Evolutionary conservation across 2,797 vertebrate species (phyloP).

Genomic region (Poecilia wingei): DNA sequence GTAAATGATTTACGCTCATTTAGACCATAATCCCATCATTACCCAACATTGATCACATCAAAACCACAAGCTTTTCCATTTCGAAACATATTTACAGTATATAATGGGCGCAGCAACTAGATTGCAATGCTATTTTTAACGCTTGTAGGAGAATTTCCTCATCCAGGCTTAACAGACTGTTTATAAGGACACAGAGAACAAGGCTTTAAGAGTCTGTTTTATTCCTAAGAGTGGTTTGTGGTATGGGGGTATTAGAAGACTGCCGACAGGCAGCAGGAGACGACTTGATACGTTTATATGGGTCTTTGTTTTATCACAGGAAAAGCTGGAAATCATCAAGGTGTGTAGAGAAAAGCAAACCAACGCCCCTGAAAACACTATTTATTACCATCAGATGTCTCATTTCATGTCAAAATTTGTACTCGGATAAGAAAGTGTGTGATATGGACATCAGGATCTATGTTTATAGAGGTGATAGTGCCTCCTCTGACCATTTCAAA

Average conservation of each 20-base stretch:
- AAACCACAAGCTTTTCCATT: not conserved
- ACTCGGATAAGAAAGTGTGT: conserved; percentile 21
- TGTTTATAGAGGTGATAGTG: conserved; percentile 52
- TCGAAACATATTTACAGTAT: not conserved
- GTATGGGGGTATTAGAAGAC: conserved; percentile 47
- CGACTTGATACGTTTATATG: conserved; percentile 21
- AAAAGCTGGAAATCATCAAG: conserved; percentile 32
- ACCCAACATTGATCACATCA: not conserved
- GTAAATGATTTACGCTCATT: not conserved
- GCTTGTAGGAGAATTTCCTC: conserved; percentile 29
- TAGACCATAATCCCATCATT: not conserved
- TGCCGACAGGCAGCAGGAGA: conserved; percentile 41
- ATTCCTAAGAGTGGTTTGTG: conserved; percentile 49
- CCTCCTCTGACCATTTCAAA: conserved; percentile 37
- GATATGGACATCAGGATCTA: not conserved
- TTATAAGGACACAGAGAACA: conserved; percentile 44
- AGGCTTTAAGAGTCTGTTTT: conserved; percentile 21
- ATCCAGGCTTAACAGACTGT: conserved; percentile 43
- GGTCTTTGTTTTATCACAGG: conserved; percentile 7
- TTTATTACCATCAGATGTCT: conserved; percentile 33
- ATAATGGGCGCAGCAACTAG: conserved; percentile 9
- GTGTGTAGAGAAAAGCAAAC: conserved; percentile 31
- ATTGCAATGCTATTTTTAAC: conserved; percentile 50
- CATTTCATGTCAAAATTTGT: conserved; percentile 43
- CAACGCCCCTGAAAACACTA: conserved; percentile 6